Base-by-base conservation (phyloP, 2,113 vertebrate species). In the Anguilla japonica region DNA sequence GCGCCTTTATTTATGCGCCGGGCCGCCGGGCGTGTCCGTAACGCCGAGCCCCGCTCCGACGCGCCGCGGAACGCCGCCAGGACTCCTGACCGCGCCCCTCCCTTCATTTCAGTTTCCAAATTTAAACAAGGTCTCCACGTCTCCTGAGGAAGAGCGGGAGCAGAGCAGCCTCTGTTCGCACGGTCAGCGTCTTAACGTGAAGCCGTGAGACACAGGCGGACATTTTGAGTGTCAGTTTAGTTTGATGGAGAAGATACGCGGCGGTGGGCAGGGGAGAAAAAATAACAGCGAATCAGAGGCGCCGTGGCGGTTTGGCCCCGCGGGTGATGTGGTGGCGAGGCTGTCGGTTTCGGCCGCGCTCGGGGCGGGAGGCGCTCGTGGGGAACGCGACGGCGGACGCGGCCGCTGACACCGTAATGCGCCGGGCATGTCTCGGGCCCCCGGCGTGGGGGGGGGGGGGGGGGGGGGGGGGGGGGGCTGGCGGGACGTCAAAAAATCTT, bases 401-500 rank as follows among this genome's bases (percentile, higher is more conserved):
- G 91, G 94, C 91, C 91, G 91, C 89, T 92, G 92, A 93, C 93
- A 93, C 93, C 92, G 93, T 94, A 93, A 94, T 94, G 93, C 94
- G 91, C 93, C 92, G 90, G 91, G 90, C 93, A 92, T 93, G 93
- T 92, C 90, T 92, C 81, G 88, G 88, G 89, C 91, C 88, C 87
- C 90, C 90, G 89, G n/a, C 5, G 22, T 7, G 26, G 4, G 67
- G 67, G 67, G 5, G 67, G 1, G 1, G 14, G 4, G 22, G 63
- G 13, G 18, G 63, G 20, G 26, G 22, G 20, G 63, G n/a, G n/a
- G n/a, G n/a, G n/a, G n/a, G n/a, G n/a, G n/a, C n/a, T n/a, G n/a
- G n/a, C n/a, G 22, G 63, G 6, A 57, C 22, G 60, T 22, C 60
- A 29, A 34, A n/a, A 71, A 34, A n/a, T 1, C 67, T 34, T 14